Evolutionary conservation across 37 sponge, comb jelly and placozoan genomes (phyloP).

Genomic region (Aplysina aerophoba): DNA sequence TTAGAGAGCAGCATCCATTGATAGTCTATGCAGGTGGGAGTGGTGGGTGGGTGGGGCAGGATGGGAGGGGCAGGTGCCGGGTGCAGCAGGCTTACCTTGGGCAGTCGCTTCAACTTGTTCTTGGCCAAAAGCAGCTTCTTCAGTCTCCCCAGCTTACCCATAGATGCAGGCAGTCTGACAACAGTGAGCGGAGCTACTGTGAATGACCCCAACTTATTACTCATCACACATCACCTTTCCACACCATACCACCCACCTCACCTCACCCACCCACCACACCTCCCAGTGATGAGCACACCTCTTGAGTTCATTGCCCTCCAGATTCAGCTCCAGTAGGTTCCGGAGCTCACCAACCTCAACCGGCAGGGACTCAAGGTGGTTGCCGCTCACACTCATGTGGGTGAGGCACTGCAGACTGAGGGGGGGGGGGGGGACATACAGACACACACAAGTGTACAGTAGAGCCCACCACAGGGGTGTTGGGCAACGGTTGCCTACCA

Average conservation of each 20-base stretch:
- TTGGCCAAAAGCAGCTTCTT: conserved; percentile 60
- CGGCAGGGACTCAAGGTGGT: conserved; percentile 42
- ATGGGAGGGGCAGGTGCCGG: background rate
- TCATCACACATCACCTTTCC: too few relatives aligned
- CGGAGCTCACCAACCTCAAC: conserved; percentile 37
- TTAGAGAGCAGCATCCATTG: conserved; percentile 40
- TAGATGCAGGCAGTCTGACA: conserved; percentile 38
- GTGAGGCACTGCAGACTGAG: conserved; percentile 33
- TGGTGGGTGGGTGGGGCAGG: too few relatives aligned
- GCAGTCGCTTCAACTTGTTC: conserved; percentile 42
- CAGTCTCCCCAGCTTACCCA: conserved; percentile 40
- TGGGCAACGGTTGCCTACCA: background rate
- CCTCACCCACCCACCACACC: background rate
- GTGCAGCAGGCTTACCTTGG: conserved; percentile 36
- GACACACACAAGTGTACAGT: background rate
- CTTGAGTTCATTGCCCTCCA: conserved; percentile 43
- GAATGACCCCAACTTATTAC: background rate
- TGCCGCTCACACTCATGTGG: conserved; percentile 48
- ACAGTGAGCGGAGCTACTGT: background rate
- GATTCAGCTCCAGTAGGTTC: conserved; percentile 51
- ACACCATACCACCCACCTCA: background rate
- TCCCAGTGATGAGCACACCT: background rate
- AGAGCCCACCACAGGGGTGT: background rate
- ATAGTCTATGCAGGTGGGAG: conserved; percentile 24
- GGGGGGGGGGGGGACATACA: background rate